Base-by-base conservation (phyloP, 2,113 vertebrate species). In the Macrotus californicus region DNA sequence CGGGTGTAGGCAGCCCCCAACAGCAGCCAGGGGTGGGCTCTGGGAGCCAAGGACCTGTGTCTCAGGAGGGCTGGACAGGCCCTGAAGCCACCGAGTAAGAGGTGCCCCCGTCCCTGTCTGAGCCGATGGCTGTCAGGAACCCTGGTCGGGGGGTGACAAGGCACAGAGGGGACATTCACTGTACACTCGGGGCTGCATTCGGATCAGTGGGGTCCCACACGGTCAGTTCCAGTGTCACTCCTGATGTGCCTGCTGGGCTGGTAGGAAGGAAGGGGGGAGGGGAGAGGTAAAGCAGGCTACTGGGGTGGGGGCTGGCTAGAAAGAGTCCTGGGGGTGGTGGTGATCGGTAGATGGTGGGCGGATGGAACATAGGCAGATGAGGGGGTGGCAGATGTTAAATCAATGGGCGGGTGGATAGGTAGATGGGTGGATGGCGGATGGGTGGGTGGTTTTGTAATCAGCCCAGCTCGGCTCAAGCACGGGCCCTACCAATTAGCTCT, bases 381-480 rank as follows among this genome's bases (percentile, higher is more conserved):
- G 3, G 9, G 7, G 7, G 19, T n/a, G 56, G 29, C 52, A n/a
- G n/a, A n/a, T n/a, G n/a, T n/a, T n/a, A n/a, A n/a, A n/a, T n/a
- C n/a, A n/a, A 7, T 34, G 41, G 15, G 4, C 6, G 1, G 5
- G 3, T 19, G 1, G n/a, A 0, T 11, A 24, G 21, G 18, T 24
- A 15, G 22, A 2, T 3, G 1, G 9, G 1, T 19, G 1, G 29
- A 0, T 6, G 31, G 0, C 7, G 50, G 39, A 0, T 9, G 26
- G 18, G 3, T 11, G n/a, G 54, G 2, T 2, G 39, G 48, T 36
- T 67, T 36, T 13, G 21, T 21, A 31, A 4, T 5, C 3, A 0
- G 75, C 10, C 67, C 13, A 0, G 3, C 8, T 21, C 14, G 29
- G 24, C 46, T 66, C 56, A 4, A 29, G 31, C 31, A 3, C 0